Base-by-base conservation (phyloP, 2,888 invertebrate genomes). In the Zeuzera pyrina region DNA sequence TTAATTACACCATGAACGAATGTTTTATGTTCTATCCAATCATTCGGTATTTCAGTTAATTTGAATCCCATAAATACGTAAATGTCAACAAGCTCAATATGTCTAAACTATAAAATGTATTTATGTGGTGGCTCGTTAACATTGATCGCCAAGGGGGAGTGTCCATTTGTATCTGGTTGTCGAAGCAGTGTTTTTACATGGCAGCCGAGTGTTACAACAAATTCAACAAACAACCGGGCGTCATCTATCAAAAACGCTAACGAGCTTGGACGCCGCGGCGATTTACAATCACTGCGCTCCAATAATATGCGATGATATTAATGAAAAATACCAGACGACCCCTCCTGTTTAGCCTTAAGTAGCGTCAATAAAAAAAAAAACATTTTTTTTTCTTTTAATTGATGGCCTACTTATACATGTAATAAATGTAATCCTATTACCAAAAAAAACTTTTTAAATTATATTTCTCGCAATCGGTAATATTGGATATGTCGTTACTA, bases 181-280 rank as follows among this genome's bases (percentile, higher is more conserved):
- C 72, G 78, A 76, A 72, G 70, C 60, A 69, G 65, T 74, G 73
- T 74, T 79, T 78, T 78, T 76, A 77, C 76, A 70, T 62, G 55
- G 62, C 51, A 61, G 59, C 58, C 65, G 62, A 63, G 66, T 70
- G 72, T 72, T 73, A 73, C 69, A 72, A 73, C 76, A 71, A 77
- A 77, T 77, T 71, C 73, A 69, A 79, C 79, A 72, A 76, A 76
- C 73, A 67, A 72, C 66, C 73, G 66, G 63, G 56, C 70, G 72
- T 77, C 79, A 81, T 83, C 79, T 81, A 81, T 83, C 83, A 81
- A 78, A 78, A 74, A 74, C 70, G 59, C 72, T 81, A 81, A 81
- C 81, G 81, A 83, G 77, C 73, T 60, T 53, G 55, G 73, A 78
- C 73, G 70, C 74, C 62, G 68, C 64, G 67, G 64, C 68, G 57